A percentile compares a stretch with the other conserved stretches of the same genome.
Evolutionary conservation across 2,113 vertebrate species (phyloP).

Genomic region (Phalacrocorax aristotelis): DNA sequence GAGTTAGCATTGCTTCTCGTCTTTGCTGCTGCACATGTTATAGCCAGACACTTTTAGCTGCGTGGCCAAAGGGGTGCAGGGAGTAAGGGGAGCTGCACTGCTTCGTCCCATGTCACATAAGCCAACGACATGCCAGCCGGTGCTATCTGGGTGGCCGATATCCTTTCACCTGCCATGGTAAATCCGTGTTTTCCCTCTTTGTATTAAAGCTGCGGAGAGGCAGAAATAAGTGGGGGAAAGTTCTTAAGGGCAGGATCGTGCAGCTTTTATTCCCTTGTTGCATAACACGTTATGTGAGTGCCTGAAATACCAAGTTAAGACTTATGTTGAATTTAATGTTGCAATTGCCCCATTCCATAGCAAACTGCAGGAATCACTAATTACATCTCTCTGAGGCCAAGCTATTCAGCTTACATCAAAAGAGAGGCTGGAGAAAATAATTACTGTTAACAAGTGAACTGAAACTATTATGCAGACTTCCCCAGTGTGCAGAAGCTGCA

Average conservation of each 20-base stretch:
- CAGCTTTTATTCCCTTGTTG: neutral
- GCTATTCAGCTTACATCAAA: conserved; percentile 38
- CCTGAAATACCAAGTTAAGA: neutral
- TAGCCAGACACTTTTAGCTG: neutral
- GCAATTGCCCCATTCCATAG: neutral
- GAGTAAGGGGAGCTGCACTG: neutral
- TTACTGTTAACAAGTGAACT: conserved; percentile 56
- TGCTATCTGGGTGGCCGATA: neutral
- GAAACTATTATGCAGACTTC: conserved; percentile 49
- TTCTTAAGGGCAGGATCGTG: neutral
- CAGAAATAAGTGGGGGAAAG: conserved; percentile 9
- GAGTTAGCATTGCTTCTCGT: neutral
- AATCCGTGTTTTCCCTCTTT: neutral
- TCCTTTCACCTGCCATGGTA: neutral
- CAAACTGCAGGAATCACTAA: conserved; percentile 45
- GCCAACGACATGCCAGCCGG: neutral
- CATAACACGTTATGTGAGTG: neutral
- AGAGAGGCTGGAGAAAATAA: conserved; percentile 39
- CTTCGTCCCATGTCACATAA: neutral
- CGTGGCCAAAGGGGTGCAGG: neutral
- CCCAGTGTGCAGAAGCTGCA: neutral
- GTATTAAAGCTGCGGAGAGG: neutral
- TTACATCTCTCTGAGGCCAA: conserved; percentile 33
- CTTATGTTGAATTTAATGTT: conserved; percentile 17
- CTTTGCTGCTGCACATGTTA: neutral